Evolutionary conservation across 2,888 invertebrate genomes (phyloP).

Genomic region (Cryptocephalus primarius): DNA sequence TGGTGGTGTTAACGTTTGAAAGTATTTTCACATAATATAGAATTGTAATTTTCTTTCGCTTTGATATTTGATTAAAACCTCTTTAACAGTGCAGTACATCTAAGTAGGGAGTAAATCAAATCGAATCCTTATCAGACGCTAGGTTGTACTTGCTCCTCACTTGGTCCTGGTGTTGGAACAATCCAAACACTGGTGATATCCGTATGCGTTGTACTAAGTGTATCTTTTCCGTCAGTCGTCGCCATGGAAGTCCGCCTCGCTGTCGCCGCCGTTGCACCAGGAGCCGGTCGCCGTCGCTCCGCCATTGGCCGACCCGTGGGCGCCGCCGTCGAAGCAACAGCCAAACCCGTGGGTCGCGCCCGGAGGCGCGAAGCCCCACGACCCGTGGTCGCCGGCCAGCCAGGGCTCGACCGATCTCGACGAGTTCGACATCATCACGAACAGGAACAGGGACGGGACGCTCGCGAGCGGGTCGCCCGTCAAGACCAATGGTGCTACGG

Average conservation of each 20-base stretch:
- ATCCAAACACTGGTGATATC: no score
- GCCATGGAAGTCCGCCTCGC: slow-evolving; percentile 51
- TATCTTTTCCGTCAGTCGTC: slow-evolving; percentile 34
- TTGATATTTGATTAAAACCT: no score
- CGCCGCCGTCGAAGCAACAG: slow-evolving; percentile 8
- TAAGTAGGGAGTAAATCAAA: no score
- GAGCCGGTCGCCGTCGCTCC: slow-evolving; percentile 39
- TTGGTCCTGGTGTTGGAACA: no score
- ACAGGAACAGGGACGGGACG: slow-evolving; percentile 40
- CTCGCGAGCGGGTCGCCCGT: slow-evolving; percentile 1
- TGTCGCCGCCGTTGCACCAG: slow-evolving; percentile 18
- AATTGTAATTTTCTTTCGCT: no score
- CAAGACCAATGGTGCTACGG: slow-evolving; percentile 12
- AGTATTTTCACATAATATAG: no score
- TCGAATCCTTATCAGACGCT: no score
- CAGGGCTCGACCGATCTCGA: slow-evolving; percentile 58
- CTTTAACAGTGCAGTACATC: no score
- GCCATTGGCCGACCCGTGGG: slow-evolving; percentile 47
- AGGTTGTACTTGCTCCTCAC: no score
- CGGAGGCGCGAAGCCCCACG: slow-evolving; percentile 23
- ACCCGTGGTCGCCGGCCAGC: slow-evolving; percentile 44
- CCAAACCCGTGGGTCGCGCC: slow-evolving; percentile 43
- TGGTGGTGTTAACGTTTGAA: no score
- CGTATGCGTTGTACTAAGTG: no score
- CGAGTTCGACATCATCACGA: slow-evolving; percentile 79